Conservation (phyloP, 2,888 invertebrate genomes). For the Hylaea fasciaria region DNA sequence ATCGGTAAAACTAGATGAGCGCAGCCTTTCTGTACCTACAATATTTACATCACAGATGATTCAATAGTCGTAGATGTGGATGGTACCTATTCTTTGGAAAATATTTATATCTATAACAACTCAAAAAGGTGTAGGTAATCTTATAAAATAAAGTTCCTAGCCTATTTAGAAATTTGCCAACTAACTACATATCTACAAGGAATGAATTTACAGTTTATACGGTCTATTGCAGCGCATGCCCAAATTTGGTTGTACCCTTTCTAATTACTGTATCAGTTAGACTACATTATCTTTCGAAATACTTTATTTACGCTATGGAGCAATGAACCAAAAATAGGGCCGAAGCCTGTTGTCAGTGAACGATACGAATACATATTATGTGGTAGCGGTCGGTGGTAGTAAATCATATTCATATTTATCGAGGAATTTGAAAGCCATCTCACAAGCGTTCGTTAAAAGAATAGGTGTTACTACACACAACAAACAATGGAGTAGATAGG, state of each 20-base stretch:
- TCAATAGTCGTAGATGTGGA: too few species aligned
- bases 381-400: too few species aligned
- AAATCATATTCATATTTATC: slow-evolving; percentile 43
- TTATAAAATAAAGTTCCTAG: too few species aligned
- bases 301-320: not conserved
- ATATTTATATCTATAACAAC: too few species aligned
- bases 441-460: slow-evolving; percentile 52
- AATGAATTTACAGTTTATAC: not conserved
- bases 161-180: not conserved
- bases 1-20: too few species aligned
- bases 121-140: too few species aligned
- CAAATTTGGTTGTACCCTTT: slow-evolving; percentile 19
- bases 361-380: too few species aligned
- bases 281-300: not conserved
- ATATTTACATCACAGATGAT: too few species aligned
- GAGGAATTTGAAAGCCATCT: slow-evolving; percentile 52
- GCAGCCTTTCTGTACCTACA: too few species aligned
- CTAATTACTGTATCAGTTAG: not conserved
- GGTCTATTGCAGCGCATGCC: not conserved
- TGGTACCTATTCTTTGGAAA: too few species aligned
- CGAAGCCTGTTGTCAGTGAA: too few species aligned
- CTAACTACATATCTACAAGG: not conserved
- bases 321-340: not conserved
- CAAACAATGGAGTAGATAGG: slow-evolving; percentile 61
- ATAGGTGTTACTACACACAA: slow-evolving; percentile 58